Evolutionary conservation across 2,113 vertebrate species (phyloP).

Genomic region (Pomatostomus ruficeps): DNA sequence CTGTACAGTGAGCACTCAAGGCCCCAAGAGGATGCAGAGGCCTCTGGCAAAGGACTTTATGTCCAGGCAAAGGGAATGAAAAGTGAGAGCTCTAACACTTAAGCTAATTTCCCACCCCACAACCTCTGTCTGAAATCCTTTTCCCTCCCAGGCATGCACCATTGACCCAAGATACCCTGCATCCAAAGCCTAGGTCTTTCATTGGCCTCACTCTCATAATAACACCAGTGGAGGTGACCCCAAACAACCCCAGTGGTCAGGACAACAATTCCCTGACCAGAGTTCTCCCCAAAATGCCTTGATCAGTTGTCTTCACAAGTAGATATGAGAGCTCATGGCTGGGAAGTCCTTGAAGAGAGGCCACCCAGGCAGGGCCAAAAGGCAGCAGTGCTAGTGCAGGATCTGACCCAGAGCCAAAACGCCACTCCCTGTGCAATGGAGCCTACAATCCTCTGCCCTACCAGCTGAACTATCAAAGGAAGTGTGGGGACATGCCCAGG

Average conservation of each 20-base stretch:
- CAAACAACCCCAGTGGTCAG: background rate
- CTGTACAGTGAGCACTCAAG: background rate
- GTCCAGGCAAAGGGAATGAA: background rate
- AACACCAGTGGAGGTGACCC: background rate
- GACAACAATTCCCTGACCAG: background rate
- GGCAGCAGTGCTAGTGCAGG: too few species aligned
- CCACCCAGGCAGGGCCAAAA: too few species aligned
- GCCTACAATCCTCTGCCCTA: constrained; percentile 91
- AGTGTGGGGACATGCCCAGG: too few species aligned
- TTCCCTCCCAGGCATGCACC: background rate
- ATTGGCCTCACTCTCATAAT: too few species aligned
- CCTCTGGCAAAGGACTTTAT: too few species aligned
- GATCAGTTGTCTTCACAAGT: background rate
- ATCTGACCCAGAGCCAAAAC: background rate
- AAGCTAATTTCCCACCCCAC: background rate
- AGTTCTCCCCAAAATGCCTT: background rate
- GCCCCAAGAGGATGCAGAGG: background rate
- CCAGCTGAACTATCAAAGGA: constrained; percentile 90
- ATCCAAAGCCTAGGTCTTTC: background rate
- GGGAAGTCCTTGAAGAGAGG: background rate
- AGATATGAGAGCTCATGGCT: background rate
- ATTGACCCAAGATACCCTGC: background rate
- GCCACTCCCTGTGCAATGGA: background rate
- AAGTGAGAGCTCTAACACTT: background rate
- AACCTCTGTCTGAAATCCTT: background rate